A percentile compares a stretch with the other conserved stretches of the same genome.
Conservation (phyloP, 2,888 invertebrate species). For the Agriopis aurantiaria region DNA sequence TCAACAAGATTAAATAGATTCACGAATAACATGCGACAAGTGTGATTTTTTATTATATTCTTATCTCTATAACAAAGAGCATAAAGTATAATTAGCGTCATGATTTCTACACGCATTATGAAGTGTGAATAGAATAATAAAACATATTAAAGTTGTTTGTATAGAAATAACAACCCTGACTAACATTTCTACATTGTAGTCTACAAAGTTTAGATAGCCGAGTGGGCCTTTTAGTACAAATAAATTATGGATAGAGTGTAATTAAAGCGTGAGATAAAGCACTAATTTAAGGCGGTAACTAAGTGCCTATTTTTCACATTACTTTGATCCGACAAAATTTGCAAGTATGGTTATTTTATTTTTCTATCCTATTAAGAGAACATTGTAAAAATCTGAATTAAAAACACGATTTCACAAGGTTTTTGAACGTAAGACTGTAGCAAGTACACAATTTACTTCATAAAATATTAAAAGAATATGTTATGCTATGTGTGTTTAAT, state of each 20-base stretch:
- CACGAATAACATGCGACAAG: slow-evolving; percentile 22
- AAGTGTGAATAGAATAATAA: slow-evolving; percentile 15
- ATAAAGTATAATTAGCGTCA: slow-evolving; percentile 22
- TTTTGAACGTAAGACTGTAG: too few species aligned
- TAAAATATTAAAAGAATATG: too few species aligned
- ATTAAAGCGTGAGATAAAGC: not conserved
- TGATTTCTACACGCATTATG: slow-evolving; percentile 7
- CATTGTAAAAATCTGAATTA: too few species aligned
- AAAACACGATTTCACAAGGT: too few species aligned
- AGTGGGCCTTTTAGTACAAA: slow-evolving; percentile 10
- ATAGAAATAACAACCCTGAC: not conserved
- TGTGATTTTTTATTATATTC: slow-evolving; percentile 16
- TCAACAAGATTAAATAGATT: slow-evolving; percentile 23
- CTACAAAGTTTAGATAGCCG: slow-evolving; percentile 3
- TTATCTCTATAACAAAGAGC: slow-evolving; percentile 6
- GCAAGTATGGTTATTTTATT: too few species aligned
- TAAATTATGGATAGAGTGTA: slow-evolving; percentile 10
- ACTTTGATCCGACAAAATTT: too few species aligned
- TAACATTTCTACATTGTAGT: slow-evolving; percentile 8
- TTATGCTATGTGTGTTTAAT: too few species aligned
- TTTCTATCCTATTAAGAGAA: too few species aligned
- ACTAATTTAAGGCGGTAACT: too few species aligned
- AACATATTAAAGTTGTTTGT: slow-evolving; percentile 11
- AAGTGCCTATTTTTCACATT: too few species aligned
- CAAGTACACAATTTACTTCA: too few species aligned